phyloP scores from a whole-genome alignment of 2,888 invertebrate species.

The Tortrix viridana region DNA sequence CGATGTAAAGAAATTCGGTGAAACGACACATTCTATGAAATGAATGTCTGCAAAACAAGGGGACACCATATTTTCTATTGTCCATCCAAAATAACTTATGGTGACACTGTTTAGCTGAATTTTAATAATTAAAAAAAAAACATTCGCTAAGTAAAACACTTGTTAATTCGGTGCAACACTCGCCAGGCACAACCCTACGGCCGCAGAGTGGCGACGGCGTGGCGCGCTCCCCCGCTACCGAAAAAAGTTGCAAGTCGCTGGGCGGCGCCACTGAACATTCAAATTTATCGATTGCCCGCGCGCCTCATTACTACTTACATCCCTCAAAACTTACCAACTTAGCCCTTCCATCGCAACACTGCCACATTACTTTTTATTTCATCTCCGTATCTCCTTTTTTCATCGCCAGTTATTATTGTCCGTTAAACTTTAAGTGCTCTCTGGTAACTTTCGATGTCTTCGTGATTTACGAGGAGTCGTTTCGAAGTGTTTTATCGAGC shows the following conservation, averaged over 20 bases:
- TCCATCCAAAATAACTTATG: no score
- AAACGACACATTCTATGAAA: no score
- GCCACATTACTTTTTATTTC: constrained; percentile 80
- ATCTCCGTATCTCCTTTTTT: constrained; percentile 71
- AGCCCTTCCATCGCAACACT: constrained; percentile 74
- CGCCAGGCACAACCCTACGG: constrained; percentile 28
- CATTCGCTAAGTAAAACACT: neutral
- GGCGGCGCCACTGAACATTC: constrained; percentile 82
- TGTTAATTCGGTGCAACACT: neutral
- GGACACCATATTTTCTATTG: no score
- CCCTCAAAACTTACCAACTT: constrained; percentile 81
- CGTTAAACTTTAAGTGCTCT: constrained; percentile 83
- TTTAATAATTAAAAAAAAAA: neutral
- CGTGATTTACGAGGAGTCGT: constrained; percentile 80
- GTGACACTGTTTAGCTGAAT: no score
- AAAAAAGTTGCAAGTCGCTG: constrained; percentile 83
- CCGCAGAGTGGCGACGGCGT: constrained; percentile 65
- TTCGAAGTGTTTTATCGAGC: constrained; percentile 83
- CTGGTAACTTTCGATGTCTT: constrained; percentile 81
- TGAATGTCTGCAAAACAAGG: no score
- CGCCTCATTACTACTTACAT: constrained; percentile 76
- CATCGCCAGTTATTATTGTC: constrained; percentile 81
- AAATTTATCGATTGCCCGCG: constrained; percentile 83
- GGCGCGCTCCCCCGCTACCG: constrained; percentile 74
- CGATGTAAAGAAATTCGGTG: no score